Conservation (phyloP, 2,113 vertebrate genomes). For the Rhipidura dahli region DNA sequence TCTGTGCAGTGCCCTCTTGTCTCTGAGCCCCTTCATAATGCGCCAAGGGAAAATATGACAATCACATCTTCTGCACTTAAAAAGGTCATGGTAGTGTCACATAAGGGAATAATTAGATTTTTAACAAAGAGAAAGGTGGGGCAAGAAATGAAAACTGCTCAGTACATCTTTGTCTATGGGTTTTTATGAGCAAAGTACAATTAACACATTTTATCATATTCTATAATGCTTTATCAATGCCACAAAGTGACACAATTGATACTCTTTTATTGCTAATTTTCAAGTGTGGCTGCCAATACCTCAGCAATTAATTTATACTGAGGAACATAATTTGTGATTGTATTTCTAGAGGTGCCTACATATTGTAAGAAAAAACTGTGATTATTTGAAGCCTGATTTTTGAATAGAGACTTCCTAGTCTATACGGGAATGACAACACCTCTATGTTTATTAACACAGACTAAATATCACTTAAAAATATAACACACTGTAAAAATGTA, state of each 20-base stretch:
- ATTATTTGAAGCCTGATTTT: neutral
- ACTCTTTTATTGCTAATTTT: neutral
- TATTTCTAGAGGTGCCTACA: neutral
- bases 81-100: slow-evolving; percentile 62
- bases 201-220: neutral
- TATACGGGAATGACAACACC: neutral
- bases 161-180: neutral
- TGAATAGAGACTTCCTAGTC: neutral
- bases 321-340: neutral
- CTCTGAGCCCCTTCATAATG: slow-evolving; percentile 45
- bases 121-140: neutral
- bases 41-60: neutral
- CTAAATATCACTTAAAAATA: neutral
- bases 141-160: neutral
- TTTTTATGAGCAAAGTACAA: neutral
- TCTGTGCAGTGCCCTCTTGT: slow-evolving; percentile 16
- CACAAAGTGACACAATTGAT: neutral
- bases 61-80: slow-evolving; percentile 58
- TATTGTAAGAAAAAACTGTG: neutral
- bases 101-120: neutral
- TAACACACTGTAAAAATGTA: neutral
- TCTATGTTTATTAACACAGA: neutral
- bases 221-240: neutral
- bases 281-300: neutral
- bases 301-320: neutral